A percentile compares a stretch with the other conserved stretches of the same genome.
Evolutionary conservation across 2,113 vertebrate species (phyloP).

Genomic region (Anseranas semipalmata): DNA sequence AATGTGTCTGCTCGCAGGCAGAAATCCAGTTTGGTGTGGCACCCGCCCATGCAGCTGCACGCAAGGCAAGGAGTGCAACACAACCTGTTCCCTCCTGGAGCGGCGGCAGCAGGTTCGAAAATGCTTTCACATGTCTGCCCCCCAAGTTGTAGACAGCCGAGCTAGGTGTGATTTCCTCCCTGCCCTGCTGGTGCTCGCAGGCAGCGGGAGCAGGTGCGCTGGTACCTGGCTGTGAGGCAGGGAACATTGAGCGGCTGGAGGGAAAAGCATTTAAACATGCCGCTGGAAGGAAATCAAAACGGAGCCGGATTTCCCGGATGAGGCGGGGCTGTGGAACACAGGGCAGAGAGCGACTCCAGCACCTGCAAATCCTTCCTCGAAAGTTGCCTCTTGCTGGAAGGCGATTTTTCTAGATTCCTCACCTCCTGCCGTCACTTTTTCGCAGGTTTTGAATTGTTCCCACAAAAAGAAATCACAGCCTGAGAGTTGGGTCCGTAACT

Average conservation of each 20-base stretch:
- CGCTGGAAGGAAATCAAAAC: conserved; percentile 32
- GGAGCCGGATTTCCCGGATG: conserved; percentile 23
- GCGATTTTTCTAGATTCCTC: not conserved
- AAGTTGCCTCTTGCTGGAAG: not conserved
- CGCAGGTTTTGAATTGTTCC: not conserved
- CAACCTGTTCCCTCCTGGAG: not conserved
- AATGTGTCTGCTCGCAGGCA: not conserved
- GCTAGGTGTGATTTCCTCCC: not conserved
- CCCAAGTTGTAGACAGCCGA: not conserved
- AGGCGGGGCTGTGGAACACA: not conserved
- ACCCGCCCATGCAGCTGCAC: not conserved
- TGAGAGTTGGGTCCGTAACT: not conserved
- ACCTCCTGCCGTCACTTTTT: not conserved
- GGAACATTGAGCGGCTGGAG: conserved; percentile 15
- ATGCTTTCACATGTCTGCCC: not conserved
- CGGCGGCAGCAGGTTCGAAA: not conserved
- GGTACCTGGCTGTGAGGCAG: not conserved
- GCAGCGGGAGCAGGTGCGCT: not conserved
- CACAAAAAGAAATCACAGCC: not conserved
- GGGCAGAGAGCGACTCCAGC: not conserved
- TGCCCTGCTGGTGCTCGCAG: not conserved
- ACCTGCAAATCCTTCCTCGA: not conserved
- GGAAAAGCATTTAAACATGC: conserved; percentile 8
- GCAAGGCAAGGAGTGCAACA: not conserved
- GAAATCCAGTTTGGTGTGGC: not conserved